These are phyloP conservation scores for Nematopogon swammerdamellus DNA, from an alignment of 2,888 invertebrate genomes.

Conservation along the genomic window DNA sequence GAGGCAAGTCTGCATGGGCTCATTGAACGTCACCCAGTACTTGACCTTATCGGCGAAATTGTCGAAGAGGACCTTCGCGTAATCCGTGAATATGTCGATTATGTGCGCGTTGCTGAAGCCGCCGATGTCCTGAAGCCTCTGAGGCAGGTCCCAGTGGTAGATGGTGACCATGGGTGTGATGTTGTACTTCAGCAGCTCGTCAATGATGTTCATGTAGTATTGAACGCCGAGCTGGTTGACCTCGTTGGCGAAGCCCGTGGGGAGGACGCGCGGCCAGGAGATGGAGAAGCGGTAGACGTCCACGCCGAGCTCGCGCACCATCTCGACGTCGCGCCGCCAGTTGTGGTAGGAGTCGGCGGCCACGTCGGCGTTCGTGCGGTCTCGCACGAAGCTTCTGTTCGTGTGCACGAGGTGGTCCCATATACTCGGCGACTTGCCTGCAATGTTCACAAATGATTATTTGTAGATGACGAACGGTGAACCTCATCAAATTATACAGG, in stretches of 20 bases:
- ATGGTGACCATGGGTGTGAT: slow-evolving; percentile 70
- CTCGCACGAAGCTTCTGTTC: slow-evolving; percentile 47
- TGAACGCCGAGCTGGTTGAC: slow-evolving; percentile 68
- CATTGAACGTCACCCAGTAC: slow-evolving; percentile 77
- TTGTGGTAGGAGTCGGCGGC: slow-evolving; percentile 69
- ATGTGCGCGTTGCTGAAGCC: slow-evolving; percentile 68
- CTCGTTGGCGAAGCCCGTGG: slow-evolving; percentile 61
- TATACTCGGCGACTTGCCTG: slow-evolving; percentile 63
- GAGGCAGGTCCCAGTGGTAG: slow-evolving; percentile 71
- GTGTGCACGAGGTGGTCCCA: slow-evolving; percentile 57
- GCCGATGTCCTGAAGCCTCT: slow-evolving; percentile 61
- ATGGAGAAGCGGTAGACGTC: slow-evolving; percentile 70
- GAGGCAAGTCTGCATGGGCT: slow-evolving; percentile 60
- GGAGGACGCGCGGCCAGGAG: slow-evolving; percentile 74
- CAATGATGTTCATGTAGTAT: slow-evolving; percentile 75
- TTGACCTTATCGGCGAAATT: slow-evolving; percentile 63
- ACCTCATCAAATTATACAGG: too few species aligned
- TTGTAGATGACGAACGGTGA: too few species aligned
- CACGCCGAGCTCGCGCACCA: slow-evolving; percentile 60
- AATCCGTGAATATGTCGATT: slow-evolving; percentile 62
- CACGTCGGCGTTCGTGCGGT: slow-evolving; percentile 59
- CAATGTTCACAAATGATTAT: slow-evolving; percentile 14
- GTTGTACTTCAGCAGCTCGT: slow-evolving; percentile 62
- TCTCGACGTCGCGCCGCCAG: slow-evolving; percentile 60
- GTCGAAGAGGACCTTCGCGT: slow-evolving; percentile 58